Evolutionary conservation across 1,140 invertebrate genomes (phyloP), one percentile per base, ranked within the genome.

Genomic region (Ceratosolen solmsi): DNA sequence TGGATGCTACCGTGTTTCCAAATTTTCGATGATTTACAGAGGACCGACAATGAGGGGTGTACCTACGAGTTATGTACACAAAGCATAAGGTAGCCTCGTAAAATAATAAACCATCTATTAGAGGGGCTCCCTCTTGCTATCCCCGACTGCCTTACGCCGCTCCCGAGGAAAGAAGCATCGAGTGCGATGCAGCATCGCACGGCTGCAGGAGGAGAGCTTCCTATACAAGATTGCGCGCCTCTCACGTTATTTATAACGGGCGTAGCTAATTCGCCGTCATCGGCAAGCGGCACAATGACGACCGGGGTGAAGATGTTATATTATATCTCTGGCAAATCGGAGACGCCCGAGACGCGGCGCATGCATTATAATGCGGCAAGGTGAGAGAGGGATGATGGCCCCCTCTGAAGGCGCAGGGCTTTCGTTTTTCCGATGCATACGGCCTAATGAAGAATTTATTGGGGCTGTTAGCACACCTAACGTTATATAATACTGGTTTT

Each of bases 21-120:
- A 77, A 71, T 75, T 81, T 82, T 46, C 70, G 76, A 84, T 83
- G 84, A 84, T 84, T 85, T 85, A 85, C 78, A 70, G 78, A 79
- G 72, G 46, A 56, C 78, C 36, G 41, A 81, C 79, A 60, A 79
- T 76, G 71, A 84, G 77, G 51, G 70, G 27, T 56, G 46, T 83
- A 79, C 60, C 83, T 84, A 77, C 65, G 81, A 85, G 85, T 85
- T 82, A 85, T 84, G 70, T 80, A 83, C 80, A 86, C 84, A 86
- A 88, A 85, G 86, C 84, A 84, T 77, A 86, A 86, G 86, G 88
- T 87, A 88, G 86, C 72, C 49, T 71, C 87, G 83, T 89, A 89
- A 89, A 88, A 89, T 89, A 89, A 89, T 89, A 89, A 89, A 89
- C 87, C 87, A 41, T 84, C 87, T 86, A 89, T 89, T 89, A 89